These are phyloP conservation scores for Ommatoiulus sabulosus DNA, from an alignment of 2,888 invertebrate genomes.

Conservation along the genomic window DNA sequence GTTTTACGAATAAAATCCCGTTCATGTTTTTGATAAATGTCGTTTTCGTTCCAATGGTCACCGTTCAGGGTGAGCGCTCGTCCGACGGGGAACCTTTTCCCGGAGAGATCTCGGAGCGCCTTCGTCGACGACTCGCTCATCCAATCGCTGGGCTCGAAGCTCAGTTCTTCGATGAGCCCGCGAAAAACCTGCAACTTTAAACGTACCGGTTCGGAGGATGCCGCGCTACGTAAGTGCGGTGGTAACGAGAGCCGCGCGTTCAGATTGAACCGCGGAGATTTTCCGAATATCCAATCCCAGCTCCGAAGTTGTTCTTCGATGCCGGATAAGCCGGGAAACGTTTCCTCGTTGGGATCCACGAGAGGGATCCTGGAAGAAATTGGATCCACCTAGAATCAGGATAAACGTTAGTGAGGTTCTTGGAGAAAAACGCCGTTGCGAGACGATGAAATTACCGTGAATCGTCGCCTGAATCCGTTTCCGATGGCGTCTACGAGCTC, in stretches of 20 bases:
- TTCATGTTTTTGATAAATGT: not conserved
- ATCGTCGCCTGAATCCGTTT: not conserved
- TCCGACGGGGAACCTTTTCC: conserved; percentile 37
- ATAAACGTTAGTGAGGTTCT: not conserved
- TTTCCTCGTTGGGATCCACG: conserved; percentile 23
- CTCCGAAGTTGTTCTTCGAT: not conserved
- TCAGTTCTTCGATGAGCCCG: conserved; percentile 24
- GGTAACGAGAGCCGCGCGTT: not conserved
- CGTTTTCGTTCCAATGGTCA: not conserved
- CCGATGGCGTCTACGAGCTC: conserved; percentile 83
- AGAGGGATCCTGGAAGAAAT: not conserved
- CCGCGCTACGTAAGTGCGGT: not conserved
- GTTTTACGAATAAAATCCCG: not conserved
- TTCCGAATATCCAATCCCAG: conserved; percentile 57
- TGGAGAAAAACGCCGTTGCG: not conserved
- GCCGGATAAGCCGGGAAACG: conserved; percentile 29
- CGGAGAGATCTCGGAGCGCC: not conserved
- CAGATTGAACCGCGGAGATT: conserved; percentile 44
- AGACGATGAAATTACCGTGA: not conserved
- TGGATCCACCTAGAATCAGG: not conserved
- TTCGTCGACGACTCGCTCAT: not conserved
- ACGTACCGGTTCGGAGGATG: not conserved
- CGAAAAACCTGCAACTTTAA: not conserved
- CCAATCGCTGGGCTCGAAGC: not conserved
- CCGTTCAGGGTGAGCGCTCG: not conserved